Evolutionary conservation across 2,797 vertebrate genomes (phyloP).

Genomic region (Hipposideros larvatus): DNA sequence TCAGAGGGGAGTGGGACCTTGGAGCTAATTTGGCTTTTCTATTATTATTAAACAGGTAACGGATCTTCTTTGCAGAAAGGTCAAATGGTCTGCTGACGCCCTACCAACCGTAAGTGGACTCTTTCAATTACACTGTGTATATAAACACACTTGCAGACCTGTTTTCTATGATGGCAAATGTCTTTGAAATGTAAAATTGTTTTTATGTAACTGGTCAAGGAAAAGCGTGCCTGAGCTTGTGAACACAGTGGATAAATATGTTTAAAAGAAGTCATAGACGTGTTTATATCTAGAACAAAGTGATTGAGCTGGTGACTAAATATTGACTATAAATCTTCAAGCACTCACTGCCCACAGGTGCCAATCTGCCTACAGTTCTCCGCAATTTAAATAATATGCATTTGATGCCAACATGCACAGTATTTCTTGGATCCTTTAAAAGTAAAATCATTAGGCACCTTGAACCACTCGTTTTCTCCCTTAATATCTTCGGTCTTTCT

Average conservation of each 20-base stretch:
- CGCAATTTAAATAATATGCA: constrained; percentile 31
- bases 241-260: neutral
- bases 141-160: neutral
- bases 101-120: neutral
- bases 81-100: neutral
- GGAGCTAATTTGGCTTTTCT: neutral
- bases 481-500: neutral
- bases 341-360: constrained; percentile 65
- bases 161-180: constrained; percentile 29
- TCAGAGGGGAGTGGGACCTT: neutral
- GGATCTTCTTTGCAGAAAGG: neutral
- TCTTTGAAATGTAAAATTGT: constrained; percentile 31
- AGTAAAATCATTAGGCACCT: neutral
- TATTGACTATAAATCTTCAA: constrained; percentile 71
- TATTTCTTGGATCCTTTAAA: constrained; percentile 52
- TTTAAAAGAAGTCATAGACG: constrained; percentile 46
- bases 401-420: constrained; percentile 52
- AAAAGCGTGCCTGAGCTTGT: constrained; percentile 24
- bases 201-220: constrained; percentile 28
- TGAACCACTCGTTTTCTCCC: neutral
- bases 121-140: neutral
- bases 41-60: neutral
- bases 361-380: constrained; percentile 52
- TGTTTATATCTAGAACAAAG: constrained; percentile 43
- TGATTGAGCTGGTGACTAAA: constrained; percentile 69